Evolutionary conservation across 37 sponge, comb jelly and placozoan genomes (phyloP).

Genomic region (Diacarnus erythraeanus): DNA sequence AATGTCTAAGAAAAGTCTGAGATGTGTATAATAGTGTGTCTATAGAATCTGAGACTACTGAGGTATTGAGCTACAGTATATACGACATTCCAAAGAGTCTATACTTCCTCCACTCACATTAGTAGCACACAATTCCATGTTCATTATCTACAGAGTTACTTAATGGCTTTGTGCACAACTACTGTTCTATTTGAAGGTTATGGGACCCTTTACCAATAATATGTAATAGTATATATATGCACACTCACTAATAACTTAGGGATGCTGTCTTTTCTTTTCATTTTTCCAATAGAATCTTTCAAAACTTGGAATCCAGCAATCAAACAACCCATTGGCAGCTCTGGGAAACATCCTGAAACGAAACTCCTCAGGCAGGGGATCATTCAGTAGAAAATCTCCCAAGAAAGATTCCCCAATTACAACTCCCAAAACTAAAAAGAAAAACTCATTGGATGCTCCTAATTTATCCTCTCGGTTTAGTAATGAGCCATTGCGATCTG

Average conservation of each 20-base stretch:
- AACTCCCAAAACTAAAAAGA: constrained; percentile 20
- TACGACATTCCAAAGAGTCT: no score
- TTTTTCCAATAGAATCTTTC: constrained; percentile 29
- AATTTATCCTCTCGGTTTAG: not conserved
- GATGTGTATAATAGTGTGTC: no score
- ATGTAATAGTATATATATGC: no score
- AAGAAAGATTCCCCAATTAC: constrained; percentile 28
- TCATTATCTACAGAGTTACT: no score
- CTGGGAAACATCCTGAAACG: constrained; percentile 46
- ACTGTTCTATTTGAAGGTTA: no score
- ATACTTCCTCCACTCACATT: no score
- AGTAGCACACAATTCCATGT: no score
- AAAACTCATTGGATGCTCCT: not conserved
- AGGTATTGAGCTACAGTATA: no score
- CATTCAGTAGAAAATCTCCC: constrained; percentile 11
- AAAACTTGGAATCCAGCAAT: constrained; percentile 31
- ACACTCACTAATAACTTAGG: not conserved
- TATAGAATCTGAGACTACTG: no score
- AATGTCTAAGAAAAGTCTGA: no score
- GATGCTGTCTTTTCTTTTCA: not conserved
- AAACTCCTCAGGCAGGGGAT: constrained; percentile 3
- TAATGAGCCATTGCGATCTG: not conserved
- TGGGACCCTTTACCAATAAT: no score
- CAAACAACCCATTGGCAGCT: constrained; percentile 57
- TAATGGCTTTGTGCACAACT: no score